phyloP scores from a whole-genome alignment of 2,797 vertebrate species.

The Mormyrops boulengeri region DNA sequence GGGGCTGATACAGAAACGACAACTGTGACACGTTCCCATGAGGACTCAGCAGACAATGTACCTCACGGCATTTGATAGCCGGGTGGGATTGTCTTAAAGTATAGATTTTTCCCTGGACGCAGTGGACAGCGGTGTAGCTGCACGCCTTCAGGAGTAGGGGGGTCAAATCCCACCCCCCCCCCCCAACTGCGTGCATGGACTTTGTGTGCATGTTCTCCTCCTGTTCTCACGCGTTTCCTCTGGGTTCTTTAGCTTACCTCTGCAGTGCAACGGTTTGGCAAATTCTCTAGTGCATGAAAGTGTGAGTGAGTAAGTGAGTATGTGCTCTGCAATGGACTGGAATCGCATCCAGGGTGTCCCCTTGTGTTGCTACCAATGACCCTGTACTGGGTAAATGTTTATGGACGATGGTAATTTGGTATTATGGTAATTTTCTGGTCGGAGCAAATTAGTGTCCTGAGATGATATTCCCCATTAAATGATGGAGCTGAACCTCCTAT shows the following conservation, averaged over 20 bases:
- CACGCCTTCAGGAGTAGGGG: not conserved
- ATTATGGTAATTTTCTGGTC: not conserved
- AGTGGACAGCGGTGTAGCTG: not conserved
- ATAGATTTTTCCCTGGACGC: not conserved
- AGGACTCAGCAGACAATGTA: slow-evolving; percentile 22
- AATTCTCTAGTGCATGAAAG: not conserved
- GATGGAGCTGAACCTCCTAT: not conserved
- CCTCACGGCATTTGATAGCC: not conserved
- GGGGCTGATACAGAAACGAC: slow-evolving; percentile 34
- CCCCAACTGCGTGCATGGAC: not conserved
- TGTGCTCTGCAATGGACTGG: not conserved
- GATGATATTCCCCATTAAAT: not conserved
- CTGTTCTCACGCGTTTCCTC: not conserved
- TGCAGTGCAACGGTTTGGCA: not conserved
- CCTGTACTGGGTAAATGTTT: not conserved
- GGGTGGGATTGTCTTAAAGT: not conserved
- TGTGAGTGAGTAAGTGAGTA: not conserved
- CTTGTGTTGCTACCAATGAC: not conserved
- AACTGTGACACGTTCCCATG: slow-evolving; percentile 33
- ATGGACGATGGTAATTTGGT: too few relatives aligned
- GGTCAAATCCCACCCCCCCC: not conserved
- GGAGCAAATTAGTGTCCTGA: not conserved
- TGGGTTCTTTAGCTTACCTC: not conserved
- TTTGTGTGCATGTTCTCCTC: not conserved
- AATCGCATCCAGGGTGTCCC: not conserved